Percentiles rank a stretch among this genome's conserved stretches.
These are phyloP conservation scores for Pituophis catenifer DNA, from an alignment of 2,113 vertebrate species.

Conservation along the genomic window DNA sequence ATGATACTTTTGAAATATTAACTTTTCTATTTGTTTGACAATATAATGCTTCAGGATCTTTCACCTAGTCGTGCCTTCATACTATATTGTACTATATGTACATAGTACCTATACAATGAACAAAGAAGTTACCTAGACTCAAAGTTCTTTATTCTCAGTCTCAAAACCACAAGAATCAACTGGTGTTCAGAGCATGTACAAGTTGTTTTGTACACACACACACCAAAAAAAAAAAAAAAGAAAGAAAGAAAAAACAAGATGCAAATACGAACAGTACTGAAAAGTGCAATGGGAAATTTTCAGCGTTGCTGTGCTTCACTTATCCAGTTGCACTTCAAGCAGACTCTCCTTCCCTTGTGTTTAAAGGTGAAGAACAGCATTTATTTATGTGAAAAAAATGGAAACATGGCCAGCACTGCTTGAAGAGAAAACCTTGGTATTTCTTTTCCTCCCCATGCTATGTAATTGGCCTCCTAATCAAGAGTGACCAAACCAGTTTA, in stretches of 20 bases:
- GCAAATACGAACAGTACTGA: neutral
- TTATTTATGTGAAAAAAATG: neutral
- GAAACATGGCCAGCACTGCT: neutral
- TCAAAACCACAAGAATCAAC: fast-evolving
- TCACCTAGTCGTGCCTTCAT: fast-evolving
- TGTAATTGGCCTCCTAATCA: neutral
- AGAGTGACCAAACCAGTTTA: neutral
- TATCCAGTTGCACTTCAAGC: neutral
- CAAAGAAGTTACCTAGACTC: fast-evolving
- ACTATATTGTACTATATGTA: neutral
- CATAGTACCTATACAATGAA: neutral
- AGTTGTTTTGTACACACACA: neutral
- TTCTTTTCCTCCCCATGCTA: neutral
- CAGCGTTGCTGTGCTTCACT: neutral
- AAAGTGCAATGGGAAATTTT: neutral
- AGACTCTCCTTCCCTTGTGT: neutral
- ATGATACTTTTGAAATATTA: neutral
- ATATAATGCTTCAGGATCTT: conserved; percentile 21
- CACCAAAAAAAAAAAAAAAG: neutral
- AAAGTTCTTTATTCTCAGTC: neutral
- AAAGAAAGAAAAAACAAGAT: neutral
- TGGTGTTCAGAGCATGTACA: neutral
- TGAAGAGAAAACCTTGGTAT: neutral
- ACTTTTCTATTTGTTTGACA: conserved; percentile 15
- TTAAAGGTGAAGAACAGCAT: neutral